phyloP scores from a whole-genome alignment of 2,797 vertebrate species.

The Semotilus atromaculatus region DNA sequence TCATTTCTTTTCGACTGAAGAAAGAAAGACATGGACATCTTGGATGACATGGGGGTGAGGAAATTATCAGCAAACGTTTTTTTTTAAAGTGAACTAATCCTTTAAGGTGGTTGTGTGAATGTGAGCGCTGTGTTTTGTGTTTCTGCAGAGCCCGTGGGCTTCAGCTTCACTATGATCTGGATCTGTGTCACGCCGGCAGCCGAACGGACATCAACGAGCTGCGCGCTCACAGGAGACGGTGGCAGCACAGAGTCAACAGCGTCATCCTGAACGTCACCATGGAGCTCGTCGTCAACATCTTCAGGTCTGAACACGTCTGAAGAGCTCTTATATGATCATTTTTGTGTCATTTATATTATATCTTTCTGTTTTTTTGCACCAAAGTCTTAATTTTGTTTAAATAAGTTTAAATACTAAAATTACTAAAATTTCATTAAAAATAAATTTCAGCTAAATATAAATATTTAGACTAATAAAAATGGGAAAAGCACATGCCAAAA shows the following conservation, averaged over 20 bases:
- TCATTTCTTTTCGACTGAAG: too few species aligned
- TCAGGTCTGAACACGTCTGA: constrained; percentile 78
- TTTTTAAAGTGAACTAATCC: too few species aligned
- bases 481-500: background rate
- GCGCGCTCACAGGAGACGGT: constrained; percentile 78
- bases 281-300: constrained; percentile 90
- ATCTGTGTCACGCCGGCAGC: constrained; percentile 80
- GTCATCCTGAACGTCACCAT: constrained; percentile 85
- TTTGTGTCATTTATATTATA: background rate
- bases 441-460: background rate
- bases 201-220: constrained; percentile 79
- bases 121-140: background rate
- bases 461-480: background rate
- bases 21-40: too few species aligned
- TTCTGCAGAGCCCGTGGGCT: constrained; percentile 77
- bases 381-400: background rate
- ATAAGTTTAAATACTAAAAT: background rate
- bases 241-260: constrained; percentile 87
- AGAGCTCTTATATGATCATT: background rate
- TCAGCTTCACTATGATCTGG: constrained; percentile 89
- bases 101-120: background rate
- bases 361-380: too few species aligned
- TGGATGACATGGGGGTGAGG: too few species aligned
- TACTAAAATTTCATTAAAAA: too few species aligned
- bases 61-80: too few species aligned